Percentiles rank a stretch among this genome's conserved stretches.
Evolutionary conservation across 35 echinoderm and acorn worm genomes (phyloP).

Genomic region (Heliocidaris tuberculata): DNA sequence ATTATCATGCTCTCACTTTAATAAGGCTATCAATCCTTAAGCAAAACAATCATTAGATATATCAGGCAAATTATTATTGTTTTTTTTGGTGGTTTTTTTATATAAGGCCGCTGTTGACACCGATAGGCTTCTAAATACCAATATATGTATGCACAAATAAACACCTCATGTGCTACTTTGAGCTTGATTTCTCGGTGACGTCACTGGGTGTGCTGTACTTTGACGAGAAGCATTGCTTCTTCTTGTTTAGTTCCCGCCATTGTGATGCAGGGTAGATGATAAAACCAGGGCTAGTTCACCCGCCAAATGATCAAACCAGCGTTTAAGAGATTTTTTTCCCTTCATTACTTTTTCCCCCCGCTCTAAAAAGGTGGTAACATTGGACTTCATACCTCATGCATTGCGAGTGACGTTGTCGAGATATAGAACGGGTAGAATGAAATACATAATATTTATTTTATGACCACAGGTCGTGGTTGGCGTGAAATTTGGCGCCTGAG

Average conservation of each 20-base stretch:
- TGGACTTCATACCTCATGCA: background rate
- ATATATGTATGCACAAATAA: slow-evolving; percentile 2
- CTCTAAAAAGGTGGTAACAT: background rate
- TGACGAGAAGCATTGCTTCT: background rate
- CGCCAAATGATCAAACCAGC: background rate
- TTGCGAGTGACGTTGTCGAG: background rate
- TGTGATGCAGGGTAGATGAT: background rate
- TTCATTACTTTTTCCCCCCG: background rate
- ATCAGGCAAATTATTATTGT: background rate
- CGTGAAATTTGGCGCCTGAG: background rate
- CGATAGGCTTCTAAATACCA: background rate
- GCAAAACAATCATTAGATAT: background rate
- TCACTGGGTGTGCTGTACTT: background rate
- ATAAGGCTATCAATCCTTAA: background rate
- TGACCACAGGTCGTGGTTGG: background rate
- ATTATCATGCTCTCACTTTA: too few relatives aligned
- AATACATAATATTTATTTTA: background rate
- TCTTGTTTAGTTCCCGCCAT: background rate
- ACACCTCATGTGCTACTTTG: background rate
- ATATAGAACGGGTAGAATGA: background rate
- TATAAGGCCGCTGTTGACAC: background rate
- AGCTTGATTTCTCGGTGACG: background rate
- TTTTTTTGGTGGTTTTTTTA: too few relatives aligned
- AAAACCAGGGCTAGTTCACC: background rate
- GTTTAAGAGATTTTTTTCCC: background rate